phyloP scores from a whole-genome alignment of 2,888 invertebrate genomes.

The Drosophila bunnanda region DNA sequence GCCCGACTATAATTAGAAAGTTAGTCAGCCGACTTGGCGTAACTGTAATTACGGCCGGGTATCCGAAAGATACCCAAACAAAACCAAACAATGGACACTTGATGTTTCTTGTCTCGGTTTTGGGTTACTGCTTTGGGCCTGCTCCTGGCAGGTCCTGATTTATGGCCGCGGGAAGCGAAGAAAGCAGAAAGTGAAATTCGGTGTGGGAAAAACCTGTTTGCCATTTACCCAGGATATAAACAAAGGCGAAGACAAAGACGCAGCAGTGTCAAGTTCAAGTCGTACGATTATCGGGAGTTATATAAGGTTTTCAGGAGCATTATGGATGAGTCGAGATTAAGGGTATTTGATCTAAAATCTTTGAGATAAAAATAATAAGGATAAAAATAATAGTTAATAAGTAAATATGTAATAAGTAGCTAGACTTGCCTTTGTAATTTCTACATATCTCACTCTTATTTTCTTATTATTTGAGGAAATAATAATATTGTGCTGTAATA shows the following conservation, averaged over 20 bases:
- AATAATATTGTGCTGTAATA: no score
- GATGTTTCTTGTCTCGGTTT: slow-evolving; percentile 38
- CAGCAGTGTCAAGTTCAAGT: slow-evolving; percentile 44
- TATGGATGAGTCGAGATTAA: not conserved
- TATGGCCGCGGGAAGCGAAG: slow-evolving; percentile 40
- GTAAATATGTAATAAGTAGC: not conserved
- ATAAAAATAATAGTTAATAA: not conserved
- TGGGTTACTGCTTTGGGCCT: slow-evolving; percentile 28
- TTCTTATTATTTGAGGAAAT: no score
- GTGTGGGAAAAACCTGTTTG: slow-evolving; percentile 40
- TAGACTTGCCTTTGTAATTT: not conserved
- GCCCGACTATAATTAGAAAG: slow-evolving; percentile 55
- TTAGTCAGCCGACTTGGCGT: slow-evolving; percentile 53
- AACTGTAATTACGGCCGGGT: slow-evolving; percentile 59
- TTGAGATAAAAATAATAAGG: not conserved
- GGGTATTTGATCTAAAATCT: not conserved
- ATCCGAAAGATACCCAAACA: slow-evolving; percentile 28
- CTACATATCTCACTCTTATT: no score
- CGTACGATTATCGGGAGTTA: slow-evolving; percentile 20
- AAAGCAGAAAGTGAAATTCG: slow-evolving; percentile 35
- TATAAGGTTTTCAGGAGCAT: slow-evolving; percentile 10
- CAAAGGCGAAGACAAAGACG: slow-evolving; percentile 25
- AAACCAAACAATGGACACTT: slow-evolving; percentile 33
- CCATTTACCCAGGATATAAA: slow-evolving; percentile 16
- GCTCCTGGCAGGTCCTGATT: slow-evolving; percentile 42